Base-by-base conservation (phyloP, 2,113 vertebrate genomes). In the Brevimyrus niger region DNA sequence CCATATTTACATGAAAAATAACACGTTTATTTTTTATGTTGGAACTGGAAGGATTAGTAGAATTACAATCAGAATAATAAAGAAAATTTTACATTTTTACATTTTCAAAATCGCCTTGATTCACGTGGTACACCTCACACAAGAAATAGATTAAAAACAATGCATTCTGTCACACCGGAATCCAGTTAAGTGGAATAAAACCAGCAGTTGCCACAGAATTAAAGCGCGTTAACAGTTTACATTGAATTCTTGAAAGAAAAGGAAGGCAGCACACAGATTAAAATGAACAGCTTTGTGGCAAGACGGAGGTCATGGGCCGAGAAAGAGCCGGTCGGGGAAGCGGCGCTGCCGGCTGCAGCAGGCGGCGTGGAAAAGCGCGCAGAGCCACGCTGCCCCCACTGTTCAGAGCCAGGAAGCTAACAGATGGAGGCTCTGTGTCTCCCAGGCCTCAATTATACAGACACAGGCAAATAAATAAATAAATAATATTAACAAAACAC, bases 391-490 rank as follows among this genome's bases (percentile, higher is more conserved):
- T 89, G 80, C 80, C 88, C 73, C 88, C 42, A 23, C 84, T 76
- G 85, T 53, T 90, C 47, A 10, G 58, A 90, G 13, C 31, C 15
- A 53, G 65, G 65, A 89, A 87, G 85, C 83, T 65, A 86, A 87
- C 89, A 90, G 89, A 90, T 90, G 89, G 89, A 76, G 44, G 23
- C 65, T 51, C 61, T 27, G 21, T 51, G 85, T 90, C 89, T 90
- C 89, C 61, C 48, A 90, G 89, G 89, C 61, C 84, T 90, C 89
- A 86, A 90, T 87, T 87, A 90, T 86, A 90, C 89, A 90, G 55
- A 53, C 88, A 19, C 80, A 89, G 48, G n/a, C 88, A 89, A 58
- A 89, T 89, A 61, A 89, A 89, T 89, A 89, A 89, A 89, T 89
- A 89, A 89, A 89, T 89, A 89, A 89, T 85, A 89, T 61, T 84